Evolutionary conservation across 2,888 invertebrate genomes (phyloP).

Genomic region (Drosophila testacea): DNA sequence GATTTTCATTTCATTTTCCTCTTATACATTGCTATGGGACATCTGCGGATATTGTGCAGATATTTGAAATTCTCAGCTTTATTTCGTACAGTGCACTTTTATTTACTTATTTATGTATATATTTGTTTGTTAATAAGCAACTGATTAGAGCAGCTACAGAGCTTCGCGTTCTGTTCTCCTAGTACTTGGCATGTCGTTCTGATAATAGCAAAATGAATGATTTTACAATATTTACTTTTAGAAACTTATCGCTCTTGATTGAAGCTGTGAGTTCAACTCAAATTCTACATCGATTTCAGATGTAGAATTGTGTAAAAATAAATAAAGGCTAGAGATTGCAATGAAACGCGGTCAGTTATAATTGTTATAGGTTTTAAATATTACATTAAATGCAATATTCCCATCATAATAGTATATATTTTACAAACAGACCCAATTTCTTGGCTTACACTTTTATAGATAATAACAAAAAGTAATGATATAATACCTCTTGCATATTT

Average conservation of each 20-base stretch:
- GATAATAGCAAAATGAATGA: conserved; percentile 15
- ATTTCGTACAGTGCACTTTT: conserved; percentile 23
- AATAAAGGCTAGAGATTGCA: not conserved
- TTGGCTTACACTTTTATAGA: not conserved
- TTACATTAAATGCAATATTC: too few species aligned
- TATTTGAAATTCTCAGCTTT: conserved; percentile 15
- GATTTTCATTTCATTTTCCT: not conserved
- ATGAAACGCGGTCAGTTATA: not conserved
- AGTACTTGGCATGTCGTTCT: conserved; percentile 10
- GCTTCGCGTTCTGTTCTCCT: conserved; percentile 25
- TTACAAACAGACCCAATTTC: too few species aligned
- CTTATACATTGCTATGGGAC: not conserved
- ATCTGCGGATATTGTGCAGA: conserved; percentile 12
- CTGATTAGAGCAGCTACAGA: conserved; percentile 26
- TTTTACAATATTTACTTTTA: not conserved
- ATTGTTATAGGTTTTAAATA: not conserved
- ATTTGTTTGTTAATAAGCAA: not conserved
- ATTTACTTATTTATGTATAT: not conserved
- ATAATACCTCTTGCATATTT: not conserved
- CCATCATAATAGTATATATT: too few species aligned
- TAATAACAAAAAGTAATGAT: not conserved
- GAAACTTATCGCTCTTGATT: conserved; percentile 2
- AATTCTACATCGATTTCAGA: not conserved
- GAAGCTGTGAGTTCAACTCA: conserved; percentile 2
- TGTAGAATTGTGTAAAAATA: not conserved